Conservation (phyloP, 2,797 vertebrate species). For the Sternarchorhynchus goeldii region DNA sequence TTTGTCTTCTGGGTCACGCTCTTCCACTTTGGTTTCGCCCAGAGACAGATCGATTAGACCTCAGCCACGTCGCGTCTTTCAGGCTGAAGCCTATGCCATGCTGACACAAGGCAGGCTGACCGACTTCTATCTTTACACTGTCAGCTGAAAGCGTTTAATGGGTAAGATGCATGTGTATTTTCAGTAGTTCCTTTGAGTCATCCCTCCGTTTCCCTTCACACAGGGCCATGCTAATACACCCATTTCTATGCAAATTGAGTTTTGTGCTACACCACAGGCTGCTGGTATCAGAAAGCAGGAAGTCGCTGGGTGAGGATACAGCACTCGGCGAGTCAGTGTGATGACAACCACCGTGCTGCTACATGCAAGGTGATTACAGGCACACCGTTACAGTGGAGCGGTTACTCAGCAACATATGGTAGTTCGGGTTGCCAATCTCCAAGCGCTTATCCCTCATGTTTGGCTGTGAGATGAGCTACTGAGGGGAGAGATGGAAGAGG, state of each 20-base stretch:
- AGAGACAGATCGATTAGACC: not conserved
- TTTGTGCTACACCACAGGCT: conserved; percentile 52
- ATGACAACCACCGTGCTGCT: conserved; percentile 20
- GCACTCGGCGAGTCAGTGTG: conserved; percentile 19
- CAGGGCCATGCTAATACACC: conserved; percentile 66
- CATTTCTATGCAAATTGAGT: conserved; percentile 77
- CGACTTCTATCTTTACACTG: not conserved
- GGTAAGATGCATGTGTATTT: conserved; percentile 51
- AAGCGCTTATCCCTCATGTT: conserved; percentile 27
- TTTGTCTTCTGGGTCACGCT: not conserved
- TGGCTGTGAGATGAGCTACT: conserved; percentile 21
- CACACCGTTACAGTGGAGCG: conserved; percentile 1
- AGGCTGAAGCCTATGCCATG: not conserved
- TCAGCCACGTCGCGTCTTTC: not conserved
- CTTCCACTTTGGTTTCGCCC: not conserved
- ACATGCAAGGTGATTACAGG: conserved; percentile 39
- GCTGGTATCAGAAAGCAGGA: conserved; percentile 13
- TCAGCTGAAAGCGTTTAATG: conserved; percentile 60
- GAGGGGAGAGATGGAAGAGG: conserved; percentile 5
- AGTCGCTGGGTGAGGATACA: conserved; percentile 9
- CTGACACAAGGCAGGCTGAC: not conserved
- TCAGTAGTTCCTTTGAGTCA: conserved; percentile 67
- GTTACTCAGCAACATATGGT: conserved; percentile 16
- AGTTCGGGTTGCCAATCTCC: conserved; percentile 4
- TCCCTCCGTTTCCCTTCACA: conserved; percentile 56